phyloP scores from a whole-genome alignment of 1,140 invertebrate genomes.

The Phthorimaea operculella region DNA sequence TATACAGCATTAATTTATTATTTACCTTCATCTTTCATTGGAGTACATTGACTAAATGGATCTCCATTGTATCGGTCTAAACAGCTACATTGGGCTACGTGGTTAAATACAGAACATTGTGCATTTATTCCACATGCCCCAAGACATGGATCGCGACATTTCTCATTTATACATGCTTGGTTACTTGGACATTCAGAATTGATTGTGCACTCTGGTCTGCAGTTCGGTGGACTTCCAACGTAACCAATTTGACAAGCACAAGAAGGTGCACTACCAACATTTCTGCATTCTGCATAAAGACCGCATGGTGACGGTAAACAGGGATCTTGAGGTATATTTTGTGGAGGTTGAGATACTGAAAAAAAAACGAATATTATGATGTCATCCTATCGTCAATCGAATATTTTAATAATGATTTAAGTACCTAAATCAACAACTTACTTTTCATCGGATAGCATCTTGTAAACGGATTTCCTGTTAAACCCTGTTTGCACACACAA shows the following conservation, averaged over 20 bases:
- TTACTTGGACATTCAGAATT: conserved; percentile 78
- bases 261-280: conserved; percentile 71
- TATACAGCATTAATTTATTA: not conserved
- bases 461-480: conserved; percentile 77
- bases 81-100: conserved; percentile 80
- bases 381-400: not conserved
- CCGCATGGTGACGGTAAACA: conserved; percentile 82
- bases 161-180: conserved; percentile 76
- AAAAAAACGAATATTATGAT: conserved; percentile 31
- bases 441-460: conserved; percentile 73
- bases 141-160: conserved; percentile 78
- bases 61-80: conserved; percentile 61
- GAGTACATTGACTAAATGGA: conserved; percentile 51
- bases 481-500: conserved; percentile 72
- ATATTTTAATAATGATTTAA: not conserved
- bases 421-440: conserved; percentile 33
- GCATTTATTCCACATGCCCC: conserved; percentile 77
- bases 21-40: conserved; percentile 52
- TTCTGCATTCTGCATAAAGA: conserved; percentile 75
- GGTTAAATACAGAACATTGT: conserved; percentile 77
- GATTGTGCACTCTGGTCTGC: conserved; percentile 80
- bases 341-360: conserved; percentile 66
- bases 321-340: conserved; percentile 68
- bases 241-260: conserved; percentile 76
- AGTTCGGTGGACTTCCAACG: conserved; percentile 76